These are phyloP conservation scores for Scaptomyza parva DNA, from an alignment of 2,888 invertebrate species.

Conservation along the genomic window DNA sequence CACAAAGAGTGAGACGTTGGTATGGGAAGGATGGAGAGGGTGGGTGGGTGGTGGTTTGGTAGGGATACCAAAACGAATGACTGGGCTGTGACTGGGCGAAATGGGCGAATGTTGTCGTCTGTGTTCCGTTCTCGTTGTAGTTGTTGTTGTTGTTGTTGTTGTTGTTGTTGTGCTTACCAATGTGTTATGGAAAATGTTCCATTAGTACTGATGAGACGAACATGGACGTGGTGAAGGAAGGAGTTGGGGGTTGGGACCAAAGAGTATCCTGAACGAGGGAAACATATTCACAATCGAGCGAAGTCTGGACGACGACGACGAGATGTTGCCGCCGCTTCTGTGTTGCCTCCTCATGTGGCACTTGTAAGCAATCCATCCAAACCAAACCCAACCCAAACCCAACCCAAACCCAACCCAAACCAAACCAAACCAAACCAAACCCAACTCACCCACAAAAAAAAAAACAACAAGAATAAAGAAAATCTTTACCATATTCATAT, in stretches of 20 bases:
- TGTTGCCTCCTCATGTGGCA: constrained; percentile 34
- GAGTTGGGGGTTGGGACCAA: constrained; percentile 17
- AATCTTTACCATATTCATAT: not conserved
- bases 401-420: no score
- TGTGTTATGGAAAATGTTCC: constrained; percentile 79
- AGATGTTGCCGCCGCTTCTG: constrained; percentile 40
- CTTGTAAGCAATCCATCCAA: constrained; percentile 28
- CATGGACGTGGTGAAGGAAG: constrained; percentile 24
- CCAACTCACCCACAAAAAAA: no score
- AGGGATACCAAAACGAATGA: constrained; percentile 32
- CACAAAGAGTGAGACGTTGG: constrained; percentile 18
- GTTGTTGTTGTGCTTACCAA: constrained; percentile 61
- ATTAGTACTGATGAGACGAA: constrained; percentile 80
- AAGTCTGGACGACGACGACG: constrained; percentile 28
- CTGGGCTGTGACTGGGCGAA: constrained; percentile 28
- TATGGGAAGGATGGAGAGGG: not conserved
- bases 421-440: no score
- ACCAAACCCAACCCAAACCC: no score
- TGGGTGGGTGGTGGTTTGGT: not conserved
- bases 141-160: constrained; percentile 21
- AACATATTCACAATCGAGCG: constrained; percentile 11
- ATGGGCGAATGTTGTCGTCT: constrained; percentile 49
- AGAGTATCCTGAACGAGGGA: constrained; percentile 10
- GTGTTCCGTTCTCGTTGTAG: constrained; percentile 18
- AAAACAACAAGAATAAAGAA: no score